Percentiles rank a stretch among this genome's conserved stretches.
These are phyloP conservation scores for Grapholita molesta DNA, from an alignment of 1,140 invertebrate species.

Conservation along the genomic window DNA sequence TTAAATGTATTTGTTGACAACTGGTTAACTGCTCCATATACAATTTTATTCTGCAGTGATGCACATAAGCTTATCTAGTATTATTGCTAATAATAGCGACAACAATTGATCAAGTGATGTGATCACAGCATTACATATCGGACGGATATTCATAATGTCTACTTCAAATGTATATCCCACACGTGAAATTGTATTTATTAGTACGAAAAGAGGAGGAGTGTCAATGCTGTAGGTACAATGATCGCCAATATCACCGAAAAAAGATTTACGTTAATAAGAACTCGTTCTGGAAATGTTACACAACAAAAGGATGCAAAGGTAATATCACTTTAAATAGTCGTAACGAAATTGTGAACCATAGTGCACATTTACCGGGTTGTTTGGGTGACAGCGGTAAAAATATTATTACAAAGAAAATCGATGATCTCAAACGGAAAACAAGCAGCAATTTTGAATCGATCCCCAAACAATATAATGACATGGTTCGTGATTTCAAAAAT, in stretches of 20 bases:
- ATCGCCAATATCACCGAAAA: neutral
- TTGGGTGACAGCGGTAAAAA: neutral
- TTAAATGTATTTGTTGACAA: no score
- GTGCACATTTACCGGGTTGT: neutral
- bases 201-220: neutral
- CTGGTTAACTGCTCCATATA: no score
- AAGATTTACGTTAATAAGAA: neutral
- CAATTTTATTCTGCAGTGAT: no score
- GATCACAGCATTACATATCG: neutral
- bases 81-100: neutral
- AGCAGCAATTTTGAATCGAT: neutral
- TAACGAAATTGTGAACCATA: neutral
- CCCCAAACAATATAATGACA: neutral
- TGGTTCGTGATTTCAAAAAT: neutral
- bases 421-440: neutral
- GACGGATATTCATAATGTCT: neutral
- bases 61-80: slow-evolving; percentile 4
- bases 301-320: neutral
- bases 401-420: neutral
- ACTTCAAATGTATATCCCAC: neutral
- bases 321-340: neutral
- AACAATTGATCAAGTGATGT: neutral
- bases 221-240: neutral
- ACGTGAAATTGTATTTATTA: neutral
- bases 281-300: neutral